phyloP scores from a whole-genome alignment of 2,113 vertebrate species.

The Eurypyga helias region DNA sequence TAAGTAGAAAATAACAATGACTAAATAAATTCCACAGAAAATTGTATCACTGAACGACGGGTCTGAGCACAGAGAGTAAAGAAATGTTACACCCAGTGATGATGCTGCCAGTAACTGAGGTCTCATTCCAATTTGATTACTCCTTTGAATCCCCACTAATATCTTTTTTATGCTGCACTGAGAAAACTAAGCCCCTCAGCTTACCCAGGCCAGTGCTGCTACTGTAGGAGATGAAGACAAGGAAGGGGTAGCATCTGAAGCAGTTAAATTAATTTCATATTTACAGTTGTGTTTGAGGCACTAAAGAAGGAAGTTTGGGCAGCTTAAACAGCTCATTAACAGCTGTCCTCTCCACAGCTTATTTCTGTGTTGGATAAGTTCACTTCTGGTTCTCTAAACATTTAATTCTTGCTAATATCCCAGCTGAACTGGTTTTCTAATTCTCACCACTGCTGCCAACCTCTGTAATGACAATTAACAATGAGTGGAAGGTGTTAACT shows the following conservation, averaged over 20 bases:
- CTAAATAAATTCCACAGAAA: background rate
- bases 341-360: background rate
- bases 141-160: background rate
- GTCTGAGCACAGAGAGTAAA: background rate
- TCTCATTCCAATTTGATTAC: background rate
- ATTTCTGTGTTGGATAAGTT: background rate
- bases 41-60: background rate
- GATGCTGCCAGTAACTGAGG: background rate
- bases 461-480: background rate
- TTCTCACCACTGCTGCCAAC: background rate
- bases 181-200: background rate
- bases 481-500: background rate
- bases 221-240: background rate
- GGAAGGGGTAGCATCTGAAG: background rate
- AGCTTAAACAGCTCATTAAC: background rate
- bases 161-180: fast-evolving
- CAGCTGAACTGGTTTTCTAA: background rate
- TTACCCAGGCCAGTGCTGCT: background rate
- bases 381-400: background rate
- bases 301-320: background rate
- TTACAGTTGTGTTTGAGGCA: background rate
- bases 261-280: background rate
- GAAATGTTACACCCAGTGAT: background rate
- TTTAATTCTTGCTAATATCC: background rate
- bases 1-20: background rate